These are phyloP conservation scores for Lasius platythorax DNA, from an alignment of 2,888 invertebrate species.

Conservation along the genomic window DNA sequence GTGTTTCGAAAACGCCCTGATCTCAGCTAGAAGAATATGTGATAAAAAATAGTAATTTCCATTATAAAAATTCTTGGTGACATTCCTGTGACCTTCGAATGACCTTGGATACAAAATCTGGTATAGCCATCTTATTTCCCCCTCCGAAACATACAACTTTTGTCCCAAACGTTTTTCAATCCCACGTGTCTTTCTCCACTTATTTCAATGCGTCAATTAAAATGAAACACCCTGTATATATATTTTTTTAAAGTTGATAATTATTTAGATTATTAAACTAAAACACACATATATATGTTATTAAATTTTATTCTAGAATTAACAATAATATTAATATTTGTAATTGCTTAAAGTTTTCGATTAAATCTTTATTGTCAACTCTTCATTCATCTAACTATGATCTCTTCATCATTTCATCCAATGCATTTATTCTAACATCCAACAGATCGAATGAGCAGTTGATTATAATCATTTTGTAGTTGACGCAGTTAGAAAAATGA, in stretches of 20 bases:
- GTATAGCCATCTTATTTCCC: too few relatives aligned
- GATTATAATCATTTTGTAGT: constrained; percentile 73
- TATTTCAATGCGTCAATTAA: too few relatives aligned
- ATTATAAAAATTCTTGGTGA: too few relatives aligned
- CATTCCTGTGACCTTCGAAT: too few relatives aligned
- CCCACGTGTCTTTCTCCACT: too few relatives aligned
- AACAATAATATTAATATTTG: constrained; percentile 57
- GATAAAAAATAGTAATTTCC: too few relatives aligned
- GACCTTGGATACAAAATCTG: too few relatives aligned
- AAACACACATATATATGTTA: constrained; percentile 6
- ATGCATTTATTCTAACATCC: constrained; percentile 42
- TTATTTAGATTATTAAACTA: background rate
- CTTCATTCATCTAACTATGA: constrained; percentile 57
- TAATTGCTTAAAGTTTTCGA: constrained; percentile 42
- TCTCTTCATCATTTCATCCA: constrained; percentile 62
- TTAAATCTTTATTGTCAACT: background rate
- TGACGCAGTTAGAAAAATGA: constrained; percentile 68
- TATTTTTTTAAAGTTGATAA: background rate
- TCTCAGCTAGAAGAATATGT: too few relatives aligned
- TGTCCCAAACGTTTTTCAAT: too few relatives aligned
- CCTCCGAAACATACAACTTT: too few relatives aligned
- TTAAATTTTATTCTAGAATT: constrained; percentile 43
- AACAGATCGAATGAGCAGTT: constrained; percentile 60
- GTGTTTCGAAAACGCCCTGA: too few relatives aligned
- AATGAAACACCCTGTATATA: too few relatives aligned